A percentile compares a stretch with the other conserved stretches of the same genome.
Evolutionary conservation across 2,888 invertebrate genomes (phyloP).

Genomic region (Idaea dimidiata): DNA sequence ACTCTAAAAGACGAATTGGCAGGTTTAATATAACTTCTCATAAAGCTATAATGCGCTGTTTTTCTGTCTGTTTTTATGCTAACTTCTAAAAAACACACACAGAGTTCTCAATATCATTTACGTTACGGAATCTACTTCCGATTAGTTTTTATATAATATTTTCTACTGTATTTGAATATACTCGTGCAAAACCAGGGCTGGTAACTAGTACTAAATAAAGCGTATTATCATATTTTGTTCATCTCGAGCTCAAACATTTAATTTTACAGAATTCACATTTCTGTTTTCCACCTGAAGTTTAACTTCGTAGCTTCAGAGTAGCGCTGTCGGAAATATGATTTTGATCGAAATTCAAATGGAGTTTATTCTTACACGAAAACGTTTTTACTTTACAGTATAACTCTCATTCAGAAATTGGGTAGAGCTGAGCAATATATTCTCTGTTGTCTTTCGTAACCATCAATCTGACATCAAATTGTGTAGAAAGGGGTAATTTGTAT

Average conservation of each 20-base stretch:
- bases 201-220: background rate
- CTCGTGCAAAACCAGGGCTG: background rate
- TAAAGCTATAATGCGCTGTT: too few relatives aligned
- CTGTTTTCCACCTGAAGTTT: background rate
- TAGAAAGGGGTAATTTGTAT: constrained; percentile 73
- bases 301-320: background rate
- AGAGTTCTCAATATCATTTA: too few relatives aligned
- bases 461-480: constrained; percentile 60
- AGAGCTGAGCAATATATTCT: constrained; percentile 30
- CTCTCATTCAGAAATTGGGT: constrained; percentile 29
- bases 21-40: too few relatives aligned
- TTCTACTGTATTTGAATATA: too few relatives aligned
- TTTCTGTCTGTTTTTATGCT: too few relatives aligned
- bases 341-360: background rate
- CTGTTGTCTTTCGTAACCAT: constrained; percentile 42
- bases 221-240: background rate
- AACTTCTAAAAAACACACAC: too few relatives aligned
- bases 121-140: too few relatives aligned
- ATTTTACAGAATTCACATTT: background rate
- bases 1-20: too few relatives aligned
- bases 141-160: background rate
- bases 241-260: background rate
- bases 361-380: background rate
- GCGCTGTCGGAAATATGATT: background rate
- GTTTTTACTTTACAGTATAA: background rate